Evolutionary conservation across 2,888 invertebrate species (phyloP), one percentile per base, ranked within the genome.

Genomic region (Luperina testacea): DNA sequence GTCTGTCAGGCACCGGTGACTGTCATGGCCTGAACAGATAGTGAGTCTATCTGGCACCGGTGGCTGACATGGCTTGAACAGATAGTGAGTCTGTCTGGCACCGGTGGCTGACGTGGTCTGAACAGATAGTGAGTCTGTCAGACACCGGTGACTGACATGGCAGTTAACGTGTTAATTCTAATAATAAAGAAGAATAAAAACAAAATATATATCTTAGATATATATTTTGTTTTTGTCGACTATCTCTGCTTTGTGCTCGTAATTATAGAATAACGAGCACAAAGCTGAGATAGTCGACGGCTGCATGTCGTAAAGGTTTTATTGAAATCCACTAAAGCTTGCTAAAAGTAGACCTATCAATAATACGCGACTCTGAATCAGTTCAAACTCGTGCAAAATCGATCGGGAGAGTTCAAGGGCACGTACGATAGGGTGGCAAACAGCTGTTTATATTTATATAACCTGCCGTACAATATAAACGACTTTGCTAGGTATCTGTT

Each of bases 401-500:
- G 42, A 53, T 64, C 63, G 4, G 42, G 9, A 42, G 24, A 27
- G 74, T 73, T 76, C 76, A 76, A 76, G 74, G 63, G 32, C 2
- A 8, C 15, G 27, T 15, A 15, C 27, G 61, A 72, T 17, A 27
- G 61, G 11, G 20, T 11, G 20, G n/a, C 9, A 48, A 63, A 13
- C 57, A 42, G 57, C 24, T 70, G 38, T 13, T 15, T 27, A 38
- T 24, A 17, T 68, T 48, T 68, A 8, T 65, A 24, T 24, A 65
- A 13, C 24, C 13, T 64, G 38, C 63, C 63, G 17, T 32, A 63
- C 24, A 57, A 53, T 9, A 9, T 57, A 24, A 24, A 57, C 24
- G 57, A 9, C 5, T 42, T 42, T 42, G 42, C 5, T 42, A 42
- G 42, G 42, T 42, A 45, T 45, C 45, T 45, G 45, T 45, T 45